A percentile compares a stretch with the other conserved stretches of the same genome.
Conservation (phyloP, 2,888 invertebrate genomes). For the Hypolimnas misippus region DNA sequence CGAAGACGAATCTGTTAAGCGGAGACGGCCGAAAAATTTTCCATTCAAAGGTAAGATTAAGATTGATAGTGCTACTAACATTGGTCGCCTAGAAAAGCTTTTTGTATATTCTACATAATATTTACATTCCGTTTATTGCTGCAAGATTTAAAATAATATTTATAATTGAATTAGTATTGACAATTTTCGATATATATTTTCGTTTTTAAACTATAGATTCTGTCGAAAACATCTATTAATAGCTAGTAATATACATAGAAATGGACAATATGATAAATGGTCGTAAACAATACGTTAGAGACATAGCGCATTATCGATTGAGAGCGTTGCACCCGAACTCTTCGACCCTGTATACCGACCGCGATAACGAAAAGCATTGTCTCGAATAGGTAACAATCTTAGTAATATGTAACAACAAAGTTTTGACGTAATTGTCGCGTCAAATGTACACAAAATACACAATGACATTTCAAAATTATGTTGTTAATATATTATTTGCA, state of each 20-base stretch:
- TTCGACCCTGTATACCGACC: constrained; percentile 59
- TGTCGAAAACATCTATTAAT: constrained; percentile 69
- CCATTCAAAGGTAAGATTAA: constrained; percentile 69
- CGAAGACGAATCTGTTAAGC: constrained; percentile 71
- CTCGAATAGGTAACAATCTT: constrained; percentile 50
- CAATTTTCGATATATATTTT: no score
- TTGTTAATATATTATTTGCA: no score
- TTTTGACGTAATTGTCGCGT: constrained; percentile 16
- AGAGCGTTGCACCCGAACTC: constrained; percentile 73
- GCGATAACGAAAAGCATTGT: constrained; percentile 55
- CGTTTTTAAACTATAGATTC: no score
- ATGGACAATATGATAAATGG: constrained; percentile 59
- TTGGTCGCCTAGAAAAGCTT: no score
- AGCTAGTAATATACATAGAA: constrained; percentile 57
- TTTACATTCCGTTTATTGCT: no score
- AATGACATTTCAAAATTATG: neutral
- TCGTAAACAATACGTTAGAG: constrained; percentile 74
- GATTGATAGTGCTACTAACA: constrained; percentile 28
- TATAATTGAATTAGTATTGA: no score
- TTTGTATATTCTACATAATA: no score
- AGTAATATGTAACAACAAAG: constrained; percentile 38
- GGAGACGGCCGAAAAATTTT: constrained; percentile 73
- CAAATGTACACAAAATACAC: neutral
- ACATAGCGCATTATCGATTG: constrained; percentile 61
- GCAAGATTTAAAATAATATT: no score